Conservation (phyloP, 2,888 invertebrate genomes). For the Drosophila multiciliata region DNA sequence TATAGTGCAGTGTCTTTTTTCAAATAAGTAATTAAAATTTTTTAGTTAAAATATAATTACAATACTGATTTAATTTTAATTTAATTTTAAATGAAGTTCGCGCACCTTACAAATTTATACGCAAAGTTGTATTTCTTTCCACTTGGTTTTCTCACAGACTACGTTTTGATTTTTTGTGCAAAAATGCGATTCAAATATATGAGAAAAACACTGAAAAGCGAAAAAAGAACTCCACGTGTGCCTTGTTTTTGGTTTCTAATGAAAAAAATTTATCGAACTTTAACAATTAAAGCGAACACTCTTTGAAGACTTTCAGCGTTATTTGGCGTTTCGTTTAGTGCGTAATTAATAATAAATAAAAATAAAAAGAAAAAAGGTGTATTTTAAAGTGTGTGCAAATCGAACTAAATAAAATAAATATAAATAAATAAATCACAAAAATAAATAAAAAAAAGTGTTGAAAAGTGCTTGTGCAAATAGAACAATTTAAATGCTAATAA, state of each 20-base stretch:
- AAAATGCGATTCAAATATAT: slow-evolving; percentile 40
- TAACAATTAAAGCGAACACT: slow-evolving; percentile 81
- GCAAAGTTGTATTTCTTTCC: slow-evolving; percentile 16
- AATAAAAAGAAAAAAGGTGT: slow-evolving; percentile 2
- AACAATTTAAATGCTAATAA: slow-evolving; percentile 28
- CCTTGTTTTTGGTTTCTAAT: slow-evolving; percentile 47
- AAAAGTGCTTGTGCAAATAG: slow-evolving; percentile 54
- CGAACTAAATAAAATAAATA: slow-evolving; percentile 35
- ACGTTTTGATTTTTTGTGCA: slow-evolving; percentile 66
- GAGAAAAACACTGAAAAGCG: slow-evolving; percentile 70
- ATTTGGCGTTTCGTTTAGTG: slow-evolving; percentile 38
- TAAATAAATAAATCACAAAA: slow-evolving; percentile 18
- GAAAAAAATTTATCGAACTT: slow-evolving; percentile 41
- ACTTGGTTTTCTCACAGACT: slow-evolving; percentile 35
- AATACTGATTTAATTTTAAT: neutral
- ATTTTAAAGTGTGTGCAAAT: slow-evolving; percentile 43
- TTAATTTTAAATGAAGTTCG: slow-evolving; percentile 9
- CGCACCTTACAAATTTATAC: slow-evolving; percentile 17
- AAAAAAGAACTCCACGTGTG: slow-evolving; percentile 62
- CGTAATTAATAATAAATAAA: slow-evolving; percentile 23
- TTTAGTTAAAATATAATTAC: neutral
- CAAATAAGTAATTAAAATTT: neutral
- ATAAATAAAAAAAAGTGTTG: slow-evolving; percentile 19
- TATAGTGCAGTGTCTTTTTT: neutral
- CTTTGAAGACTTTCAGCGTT: slow-evolving; percentile 66